Base-by-base conservation (phyloP, 2,113 vertebrate genomes). In the Hippopotamus amphibius region DNA sequence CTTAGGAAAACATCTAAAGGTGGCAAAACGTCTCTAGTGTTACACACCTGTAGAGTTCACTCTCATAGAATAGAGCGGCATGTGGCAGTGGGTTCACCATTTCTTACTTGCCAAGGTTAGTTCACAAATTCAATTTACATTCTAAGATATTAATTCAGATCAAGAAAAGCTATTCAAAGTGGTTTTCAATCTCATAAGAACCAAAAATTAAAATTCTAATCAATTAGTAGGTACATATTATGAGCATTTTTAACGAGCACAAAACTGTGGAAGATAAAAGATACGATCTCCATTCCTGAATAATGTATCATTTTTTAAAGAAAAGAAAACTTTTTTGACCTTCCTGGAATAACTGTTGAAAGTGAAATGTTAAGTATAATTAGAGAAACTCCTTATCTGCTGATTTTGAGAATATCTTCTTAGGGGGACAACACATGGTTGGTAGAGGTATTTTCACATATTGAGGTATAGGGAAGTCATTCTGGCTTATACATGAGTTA, bases 61-160 rank as follows among this genome's bases (percentile, higher is more conserved):
- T 71, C 30, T 85, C 43, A 61, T 33, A 69, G 93, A 85, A 66
- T 5, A 79, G 2, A 85, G 37, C 19, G 93, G 59, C 68, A 57
- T 63, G 57, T 69, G 53, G 61, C 50, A 90, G 74, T 28, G 61
- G 4, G 63, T 53, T 74, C 92, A n/a, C 13, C 33, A 89, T 63
- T 43, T 92, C 84, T 83, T 66, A 61, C 14, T 71, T 77, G 46
- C 26, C 87, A 95, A 69, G 15, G 28, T 59, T 69, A 86, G 61
- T 55, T 93, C 43, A 59, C 37, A 95, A 94, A 89, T 63, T 84
- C 30, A 93, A 33, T 57, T 88, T 92, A 79, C 79, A 46, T 81
- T 93, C 22, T 15, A 95, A 24, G 17, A 69, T 28, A 77, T 90
- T 90, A 90, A 79, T 88, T 82, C 57, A 81, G 68, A 81, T 66